These are phyloP conservation scores for Leptestheria dahalacensis DNA, from an alignment of 1,140 invertebrate genomes.

Conservation along the genomic window DNA sequence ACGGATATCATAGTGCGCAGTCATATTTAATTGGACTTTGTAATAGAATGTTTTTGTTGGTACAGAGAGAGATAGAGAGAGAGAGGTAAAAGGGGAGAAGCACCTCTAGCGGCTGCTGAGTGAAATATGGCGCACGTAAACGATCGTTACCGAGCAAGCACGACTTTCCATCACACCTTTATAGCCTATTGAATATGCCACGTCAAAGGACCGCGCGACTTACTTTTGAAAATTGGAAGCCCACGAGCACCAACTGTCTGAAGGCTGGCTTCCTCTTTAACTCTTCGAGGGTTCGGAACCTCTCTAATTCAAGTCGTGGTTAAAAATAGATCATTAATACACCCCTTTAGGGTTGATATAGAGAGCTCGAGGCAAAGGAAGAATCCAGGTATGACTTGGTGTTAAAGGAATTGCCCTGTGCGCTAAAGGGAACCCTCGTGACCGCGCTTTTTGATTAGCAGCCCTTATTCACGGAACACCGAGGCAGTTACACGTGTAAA, in stretches of 20 bases:
- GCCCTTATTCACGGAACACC: neutral
- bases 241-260: neutral
- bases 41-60: no score
- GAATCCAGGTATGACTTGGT: no score
- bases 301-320: no score
- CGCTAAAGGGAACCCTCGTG: neutral
- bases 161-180: neutral
- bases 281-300: neutral
- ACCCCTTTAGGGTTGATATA: no score
- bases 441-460: neutral
- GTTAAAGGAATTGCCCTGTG: neutral
- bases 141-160: neutral
- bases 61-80: no score
- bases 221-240: neutral
- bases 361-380: no score
- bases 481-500: neutral
- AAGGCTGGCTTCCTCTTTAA: neutral
- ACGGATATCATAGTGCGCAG: no score
- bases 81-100: no score
- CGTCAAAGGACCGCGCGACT: neutral
- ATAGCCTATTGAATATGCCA: neutral
- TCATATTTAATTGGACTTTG: neutral
- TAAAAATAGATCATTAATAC: no score
- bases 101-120: neutral
- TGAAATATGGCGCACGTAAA: neutral